Evolutionary conservation across 1,140 invertebrate species (phyloP).

Genomic region (Stenopsyche tienmushanensis): DNA sequence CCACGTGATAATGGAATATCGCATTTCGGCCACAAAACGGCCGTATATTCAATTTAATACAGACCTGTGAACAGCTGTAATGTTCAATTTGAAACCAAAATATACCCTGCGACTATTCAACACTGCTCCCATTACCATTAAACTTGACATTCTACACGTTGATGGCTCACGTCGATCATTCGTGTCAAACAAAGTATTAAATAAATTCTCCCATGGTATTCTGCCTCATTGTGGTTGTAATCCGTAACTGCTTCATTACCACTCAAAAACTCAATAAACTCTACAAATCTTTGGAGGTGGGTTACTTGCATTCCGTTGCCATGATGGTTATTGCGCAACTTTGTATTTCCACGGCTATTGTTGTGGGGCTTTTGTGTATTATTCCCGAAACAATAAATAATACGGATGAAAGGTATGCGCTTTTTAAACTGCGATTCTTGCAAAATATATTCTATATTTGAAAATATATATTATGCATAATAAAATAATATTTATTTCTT

Average conservation of each 20-base stretch:
- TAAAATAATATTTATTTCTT: no score
- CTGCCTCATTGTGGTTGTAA: constrained; percentile 25
- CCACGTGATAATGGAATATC: constrained; percentile 6
- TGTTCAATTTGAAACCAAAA: background rate
- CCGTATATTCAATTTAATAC: constrained; percentile 6
- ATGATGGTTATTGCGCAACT: constrained; percentile 31
- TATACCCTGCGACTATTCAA: constrained; percentile 3
- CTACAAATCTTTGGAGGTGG: constrained; percentile 34
- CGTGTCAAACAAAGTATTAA: constrained; percentile 59
- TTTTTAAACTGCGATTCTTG: background rate
- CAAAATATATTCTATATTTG: no score
- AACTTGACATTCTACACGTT: constrained; percentile 36
- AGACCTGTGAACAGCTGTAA: constrained; percentile 9
- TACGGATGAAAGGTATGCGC: no score
- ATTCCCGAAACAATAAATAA: constrained; percentile 9
- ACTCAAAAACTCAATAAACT: constrained; percentile 43
- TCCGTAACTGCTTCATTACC: constrained; percentile 53
- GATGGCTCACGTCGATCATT: constrained; percentile 53
- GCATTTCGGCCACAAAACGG: background rate
- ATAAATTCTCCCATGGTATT: constrained; percentile 49
- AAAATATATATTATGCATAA: no score
- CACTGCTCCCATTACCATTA: constrained; percentile 30
- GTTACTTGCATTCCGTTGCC: background rate
- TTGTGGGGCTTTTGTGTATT: background rate
- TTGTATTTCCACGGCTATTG: constrained; percentile 19